These are phyloP conservation scores for Melanchra persicariae DNA, from an alignment of 2,888 invertebrate species.

Conservation along the genomic window DNA sequence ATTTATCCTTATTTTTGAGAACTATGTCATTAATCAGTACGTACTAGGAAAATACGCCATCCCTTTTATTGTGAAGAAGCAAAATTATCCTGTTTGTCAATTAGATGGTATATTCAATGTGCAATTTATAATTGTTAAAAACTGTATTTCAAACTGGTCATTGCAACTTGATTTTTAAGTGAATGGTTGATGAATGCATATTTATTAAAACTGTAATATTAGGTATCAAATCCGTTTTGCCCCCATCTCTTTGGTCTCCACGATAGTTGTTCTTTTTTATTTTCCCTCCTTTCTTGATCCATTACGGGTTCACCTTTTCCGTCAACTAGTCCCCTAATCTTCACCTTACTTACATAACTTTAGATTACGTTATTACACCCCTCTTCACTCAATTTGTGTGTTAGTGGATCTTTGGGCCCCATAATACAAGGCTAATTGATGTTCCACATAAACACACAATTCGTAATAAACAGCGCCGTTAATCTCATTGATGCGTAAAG, in stretches of 20 bases:
- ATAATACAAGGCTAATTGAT: conserved; percentile 15
- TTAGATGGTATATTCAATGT: neutral
- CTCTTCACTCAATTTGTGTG: conserved; percentile 9
- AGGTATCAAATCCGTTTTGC: neutral
- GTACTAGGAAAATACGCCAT: conserved; percentile 31
- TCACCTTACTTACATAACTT: conserved; percentile 25
- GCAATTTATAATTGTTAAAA: neutral
- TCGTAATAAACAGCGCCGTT: conserved; percentile 17
- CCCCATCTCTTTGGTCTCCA: neutral
- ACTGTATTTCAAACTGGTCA: neutral
- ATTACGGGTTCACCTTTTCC: neutral
- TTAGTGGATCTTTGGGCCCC: conserved; percentile 10
- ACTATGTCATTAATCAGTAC: neutral
- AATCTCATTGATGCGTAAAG: conserved; percentile 25
- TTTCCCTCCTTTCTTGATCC: neutral
- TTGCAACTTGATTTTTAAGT: neutral
- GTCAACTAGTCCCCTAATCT: neutral
- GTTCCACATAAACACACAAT: conserved; percentile 11
- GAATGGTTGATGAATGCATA: neutral
- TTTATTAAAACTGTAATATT: neutral
- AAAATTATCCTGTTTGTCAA: conserved; percentile 39
- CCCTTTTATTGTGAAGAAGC: conserved; percentile 5
- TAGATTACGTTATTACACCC: conserved; percentile 12
- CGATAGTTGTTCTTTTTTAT: neutral
- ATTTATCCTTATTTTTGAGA: conserved; percentile 17